phyloP scores from a whole-genome alignment of 2,113 vertebrate species.

The Phaetusa simplex region DNA sequence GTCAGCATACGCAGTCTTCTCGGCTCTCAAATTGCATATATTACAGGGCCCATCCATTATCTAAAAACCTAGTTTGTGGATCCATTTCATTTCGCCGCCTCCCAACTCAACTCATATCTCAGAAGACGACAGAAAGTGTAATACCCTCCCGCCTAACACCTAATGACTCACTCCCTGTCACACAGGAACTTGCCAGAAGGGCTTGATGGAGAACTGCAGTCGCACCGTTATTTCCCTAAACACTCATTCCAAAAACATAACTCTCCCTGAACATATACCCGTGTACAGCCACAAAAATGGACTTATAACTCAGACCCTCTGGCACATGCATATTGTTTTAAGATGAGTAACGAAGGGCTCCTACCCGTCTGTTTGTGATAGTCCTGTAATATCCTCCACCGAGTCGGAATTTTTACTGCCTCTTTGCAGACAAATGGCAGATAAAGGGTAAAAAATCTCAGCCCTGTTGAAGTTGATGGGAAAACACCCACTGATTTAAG shows the following conservation, averaged over 20 bases:
- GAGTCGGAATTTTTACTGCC: not conserved
- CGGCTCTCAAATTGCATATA: constrained; percentile 25
- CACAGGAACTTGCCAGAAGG: constrained; percentile 44
- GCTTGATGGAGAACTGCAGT: constrained; percentile 56
- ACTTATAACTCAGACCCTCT: constrained; percentile 54
- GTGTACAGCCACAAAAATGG: constrained; percentile 24
- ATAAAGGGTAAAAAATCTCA: constrained; percentile 23
- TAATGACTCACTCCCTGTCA: constrained; percentile 61
- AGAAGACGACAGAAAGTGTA: constrained; percentile 54
- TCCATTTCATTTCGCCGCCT: constrained; percentile 50
- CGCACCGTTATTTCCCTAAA: constrained; percentile 47
- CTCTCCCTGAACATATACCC: constrained; percentile 34
- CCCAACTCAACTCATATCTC: constrained; percentile 43
- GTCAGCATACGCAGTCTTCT: constrained; percentile 13
- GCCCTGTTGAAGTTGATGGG: not conserved
- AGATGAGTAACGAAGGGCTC: constrained; percentile 18
- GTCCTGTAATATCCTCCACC: not conserved
- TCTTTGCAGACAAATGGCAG: not conserved
- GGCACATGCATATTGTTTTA: constrained; percentile 49
- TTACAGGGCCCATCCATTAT: constrained; percentile 59
- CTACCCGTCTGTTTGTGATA: constrained; percentile 14
- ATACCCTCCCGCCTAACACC: constrained; percentile 40
- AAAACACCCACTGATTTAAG: not conserved
- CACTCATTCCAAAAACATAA: constrained; percentile 50
- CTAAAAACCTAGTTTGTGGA: not conserved